These are phyloP conservation scores for Blastobasis lacticolella DNA, from an alignment of 2,888 invertebrate genomes.

Conservation along the genomic window DNA sequence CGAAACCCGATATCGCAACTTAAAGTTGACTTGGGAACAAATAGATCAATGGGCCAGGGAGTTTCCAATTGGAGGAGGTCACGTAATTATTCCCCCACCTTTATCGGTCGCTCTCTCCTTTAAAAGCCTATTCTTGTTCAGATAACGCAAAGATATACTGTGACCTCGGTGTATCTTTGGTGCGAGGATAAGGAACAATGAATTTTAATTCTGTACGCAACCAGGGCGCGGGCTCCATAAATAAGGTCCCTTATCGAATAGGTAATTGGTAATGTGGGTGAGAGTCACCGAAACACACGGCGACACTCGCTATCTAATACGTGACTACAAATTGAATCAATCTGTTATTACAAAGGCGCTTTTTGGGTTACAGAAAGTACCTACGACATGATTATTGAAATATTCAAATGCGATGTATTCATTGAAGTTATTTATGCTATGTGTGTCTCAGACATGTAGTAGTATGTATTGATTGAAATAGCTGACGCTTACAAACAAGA, in stretches of 20 bases:
- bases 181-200: slow-evolving; percentile 71
- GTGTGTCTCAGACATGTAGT: no score
- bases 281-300: slow-evolving; percentile 45
- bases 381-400: no score
- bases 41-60: slow-evolving; percentile 35
- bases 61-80: slow-evolving; percentile 49
- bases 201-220: slow-evolving; percentile 63
- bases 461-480: background rate
- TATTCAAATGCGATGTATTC: no score
- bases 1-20: slow-evolving; percentile 40
- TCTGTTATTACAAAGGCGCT: slow-evolving; percentile 28
- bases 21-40: slow-evolving; percentile 31
- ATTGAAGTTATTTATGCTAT: no score
- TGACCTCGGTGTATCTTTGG: slow-evolving; percentile 60
- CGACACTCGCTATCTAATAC: slow-evolving; percentile 14
- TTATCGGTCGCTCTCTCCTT: slow-evolving; percentile 44
- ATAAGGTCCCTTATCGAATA: slow-evolving; percentile 66
- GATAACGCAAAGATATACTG: slow-evolving; percentile 63
- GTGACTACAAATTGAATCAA: slow-evolving; percentile 53
- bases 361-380: no score
- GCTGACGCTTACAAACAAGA: slow-evolving; percentile 12
- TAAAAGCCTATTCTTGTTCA: slow-evolving; percentile 72
- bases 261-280: slow-evolving; percentile 69
- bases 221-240: slow-evolving; percentile 43
- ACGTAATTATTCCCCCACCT: slow-evolving; percentile 45